phyloP scores from a whole-genome alignment of 2,113 vertebrate genomes.

The Gobiocypris rarus region DNA sequence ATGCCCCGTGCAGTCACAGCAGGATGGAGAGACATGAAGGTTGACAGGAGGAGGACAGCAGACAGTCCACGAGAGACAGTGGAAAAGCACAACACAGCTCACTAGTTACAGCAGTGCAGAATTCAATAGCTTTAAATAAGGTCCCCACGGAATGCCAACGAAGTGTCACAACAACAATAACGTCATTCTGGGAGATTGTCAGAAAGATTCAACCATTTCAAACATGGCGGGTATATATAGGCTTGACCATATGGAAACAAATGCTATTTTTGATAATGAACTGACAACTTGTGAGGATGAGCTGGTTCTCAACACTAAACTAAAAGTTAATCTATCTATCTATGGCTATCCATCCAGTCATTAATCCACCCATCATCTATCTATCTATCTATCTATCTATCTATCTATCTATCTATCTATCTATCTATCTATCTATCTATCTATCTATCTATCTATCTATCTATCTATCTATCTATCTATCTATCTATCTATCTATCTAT shows the following conservation, averaged over 20 bases:
- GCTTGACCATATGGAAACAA: background rate
- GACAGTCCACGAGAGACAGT: background rate
- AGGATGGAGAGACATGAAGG: background rate
- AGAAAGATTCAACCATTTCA: constrained; percentile 24
- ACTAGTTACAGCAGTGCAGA: background rate
- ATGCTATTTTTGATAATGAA: constrained; percentile 18
- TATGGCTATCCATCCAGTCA: too few species aligned
- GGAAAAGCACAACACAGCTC: background rate
- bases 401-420: too few species aligned
- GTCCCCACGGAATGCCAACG: background rate
- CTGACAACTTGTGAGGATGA: background rate
- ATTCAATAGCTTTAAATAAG: constrained; percentile 13
- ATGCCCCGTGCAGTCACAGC: background rate
- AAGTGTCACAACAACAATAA: constrained; percentile 34
- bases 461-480: too few species aligned
- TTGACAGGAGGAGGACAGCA: constrained; percentile 3
- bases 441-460: too few species aligned
- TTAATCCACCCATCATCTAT: too few species aligned
- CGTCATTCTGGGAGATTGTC: constrained; percentile 2
- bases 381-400: too few species aligned
- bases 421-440: too few species aligned
- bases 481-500: too few species aligned
- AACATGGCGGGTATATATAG: constrained; percentile 20
- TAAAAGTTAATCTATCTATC: background rate
- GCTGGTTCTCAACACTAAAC: background rate